A percentile compares a stretch with the other conserved stretches of the same genome.
phyloP scores from a whole-genome alignment of 2,797 vertebrate genomes.

The Capromys pilorides region DNA sequence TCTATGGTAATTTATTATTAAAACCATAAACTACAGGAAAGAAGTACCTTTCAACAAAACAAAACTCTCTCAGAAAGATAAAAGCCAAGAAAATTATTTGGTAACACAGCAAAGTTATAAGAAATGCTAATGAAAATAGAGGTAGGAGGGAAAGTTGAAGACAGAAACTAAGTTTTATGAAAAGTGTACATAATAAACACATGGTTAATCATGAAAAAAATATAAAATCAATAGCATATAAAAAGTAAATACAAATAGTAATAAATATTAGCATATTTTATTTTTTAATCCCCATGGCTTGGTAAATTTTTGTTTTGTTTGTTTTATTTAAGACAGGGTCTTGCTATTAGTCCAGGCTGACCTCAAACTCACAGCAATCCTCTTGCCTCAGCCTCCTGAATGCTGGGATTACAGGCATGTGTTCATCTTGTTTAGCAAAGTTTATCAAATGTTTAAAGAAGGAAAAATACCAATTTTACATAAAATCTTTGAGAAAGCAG shows the following conservation, averaged over 20 bases:
- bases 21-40: background rate
- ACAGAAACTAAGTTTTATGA: background rate
- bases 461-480: background rate
- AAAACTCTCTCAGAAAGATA: constrained; percentile 1
- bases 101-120: background rate
- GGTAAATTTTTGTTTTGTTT: background rate
- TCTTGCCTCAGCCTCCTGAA: no score
- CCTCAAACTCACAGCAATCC: no score
- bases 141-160: background rate
- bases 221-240: background rate
- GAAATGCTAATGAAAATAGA: background rate
- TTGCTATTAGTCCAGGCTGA: background rate
- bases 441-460: background rate
- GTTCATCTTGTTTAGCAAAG: no score
- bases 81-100: background rate
- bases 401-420: no score
- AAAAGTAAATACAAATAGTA: background rate
- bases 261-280: background rate
- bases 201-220: background rate
- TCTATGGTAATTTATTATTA: background rate
- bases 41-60: background rate
- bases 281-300: background rate
- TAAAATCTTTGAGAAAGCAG: background rate
- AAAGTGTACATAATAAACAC: background rate
- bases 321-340: background rate